Conservation (phyloP, 2,888 invertebrate species). For the Ypsolopha scabrella region DNA sequence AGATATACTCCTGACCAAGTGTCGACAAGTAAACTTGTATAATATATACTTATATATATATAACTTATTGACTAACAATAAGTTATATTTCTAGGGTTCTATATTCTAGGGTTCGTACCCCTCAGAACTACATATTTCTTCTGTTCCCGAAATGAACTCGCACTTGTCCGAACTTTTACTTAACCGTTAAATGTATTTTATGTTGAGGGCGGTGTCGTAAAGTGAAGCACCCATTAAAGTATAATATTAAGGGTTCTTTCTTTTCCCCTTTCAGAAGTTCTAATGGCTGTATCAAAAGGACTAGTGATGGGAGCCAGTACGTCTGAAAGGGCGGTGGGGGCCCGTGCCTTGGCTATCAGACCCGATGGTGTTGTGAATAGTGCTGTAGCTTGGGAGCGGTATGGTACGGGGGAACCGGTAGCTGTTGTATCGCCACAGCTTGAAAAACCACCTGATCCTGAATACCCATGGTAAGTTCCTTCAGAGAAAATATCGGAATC, state of each 20-base stretch:
- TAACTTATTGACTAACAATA: no score
- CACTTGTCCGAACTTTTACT: no score
- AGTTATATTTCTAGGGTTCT: no score
- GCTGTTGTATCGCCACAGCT: constrained; percentile 60
- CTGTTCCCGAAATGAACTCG: no score
- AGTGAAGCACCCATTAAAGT: no score
- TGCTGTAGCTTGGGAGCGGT: constrained; percentile 52
- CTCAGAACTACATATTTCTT: no score
- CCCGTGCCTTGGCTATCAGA: constrained; percentile 46
- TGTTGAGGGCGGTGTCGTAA: no score
- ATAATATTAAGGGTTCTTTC: not conserved
- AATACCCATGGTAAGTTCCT: constrained; percentile 76
- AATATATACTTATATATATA: no score
- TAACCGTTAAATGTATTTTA: no score
- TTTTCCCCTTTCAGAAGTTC: constrained; percentile 62
- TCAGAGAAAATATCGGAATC: not conserved
- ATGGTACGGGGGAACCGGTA: constrained; percentile 50
- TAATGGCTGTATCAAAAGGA: constrained; percentile 81
- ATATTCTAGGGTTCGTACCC: no score
- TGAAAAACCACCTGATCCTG: constrained; percentile 75
- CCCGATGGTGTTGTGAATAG: constrained; percentile 46
- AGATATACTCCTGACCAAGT: no score
- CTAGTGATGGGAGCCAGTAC: constrained; percentile 67
- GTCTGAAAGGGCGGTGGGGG: constrained; percentile 68
- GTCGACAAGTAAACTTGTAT: no score